Base-by-base conservation (phyloP, 2,888 invertebrate genomes). In the Anaspis maculata region DNA sequence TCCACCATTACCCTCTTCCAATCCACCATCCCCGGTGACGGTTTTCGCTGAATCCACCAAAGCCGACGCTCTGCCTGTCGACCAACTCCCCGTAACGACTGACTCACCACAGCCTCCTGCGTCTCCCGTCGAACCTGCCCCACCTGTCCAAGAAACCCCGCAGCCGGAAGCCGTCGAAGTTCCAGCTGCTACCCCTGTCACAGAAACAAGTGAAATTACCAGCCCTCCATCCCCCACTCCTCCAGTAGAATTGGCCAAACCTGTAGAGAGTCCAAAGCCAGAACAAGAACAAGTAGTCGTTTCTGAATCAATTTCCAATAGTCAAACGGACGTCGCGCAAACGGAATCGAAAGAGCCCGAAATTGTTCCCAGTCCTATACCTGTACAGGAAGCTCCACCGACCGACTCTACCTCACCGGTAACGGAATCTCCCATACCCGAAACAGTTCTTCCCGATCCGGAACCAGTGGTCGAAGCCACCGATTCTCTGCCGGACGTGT, bases 1-100 rank as follows among this genome's bases (percentile, higher is more conserved):
- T 66, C 82, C 80, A 61, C 79, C 82, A 53, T 74, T 82, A 60
- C 82, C 82, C 50, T 73, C 77, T 61, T 78, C 77, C 61, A 79
- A 79, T 59, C 82, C 82, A 62, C 82, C 82, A 52, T 79, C 79
- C 57, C 79, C 79, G 67, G 78, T 81, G 69, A 78, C 76, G 64
- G 78, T 78, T 54, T 81, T 82, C 66, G 81, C 80, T 64, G 76
- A 75, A 59, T 73, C 74, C 59, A 76, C 76, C 45, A 77, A 77
- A 73, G 76, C 76, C 61, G 63, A 62, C 28, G n/a, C n/a, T n/a
- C n/a, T n/a, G n/a, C n/a, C n/a, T n/a, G n/a, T n/a, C n/a, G n/a
- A n/a, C n/a, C n/a, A n/a, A n/a, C 37, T 32, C 4, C 30, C 19
- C 19, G n/a, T n/a, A n/a, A n/a, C n/a, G n/a, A n/a, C n/a, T n/a